These are phyloP conservation scores for Squalus acanthias DNA, from an alignment of 2,797 vertebrate genomes.

Conservation along the genomic window DNA sequence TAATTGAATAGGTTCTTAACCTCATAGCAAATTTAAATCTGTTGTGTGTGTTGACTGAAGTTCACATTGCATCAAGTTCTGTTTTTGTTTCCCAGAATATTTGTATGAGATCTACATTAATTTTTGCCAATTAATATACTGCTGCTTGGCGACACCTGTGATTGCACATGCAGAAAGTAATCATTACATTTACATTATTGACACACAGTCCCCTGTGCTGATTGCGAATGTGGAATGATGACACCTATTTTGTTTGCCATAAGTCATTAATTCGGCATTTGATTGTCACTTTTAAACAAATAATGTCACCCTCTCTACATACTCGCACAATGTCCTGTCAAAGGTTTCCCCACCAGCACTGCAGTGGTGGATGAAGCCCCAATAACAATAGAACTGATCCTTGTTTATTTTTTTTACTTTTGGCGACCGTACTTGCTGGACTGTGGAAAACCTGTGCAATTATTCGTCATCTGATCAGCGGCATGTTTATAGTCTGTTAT, in stretches of 20 bases:
- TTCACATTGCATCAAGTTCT: neutral
- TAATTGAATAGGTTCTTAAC: neutral
- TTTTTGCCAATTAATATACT: neutral
- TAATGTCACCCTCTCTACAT: neutral
- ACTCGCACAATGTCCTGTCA: neutral
- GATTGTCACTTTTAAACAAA: conserved; percentile 12
- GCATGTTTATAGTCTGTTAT: too few species aligned
- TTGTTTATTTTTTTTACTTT: neutral
- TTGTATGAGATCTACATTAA: neutral
- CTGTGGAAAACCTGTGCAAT: neutral
- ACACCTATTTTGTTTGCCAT: neutral
- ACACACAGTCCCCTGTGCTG: neutral
- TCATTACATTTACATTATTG: neutral
- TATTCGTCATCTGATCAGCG: neutral
- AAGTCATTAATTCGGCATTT: neutral
- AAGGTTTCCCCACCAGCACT: neutral
- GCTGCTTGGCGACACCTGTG: neutral
- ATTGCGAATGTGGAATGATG: neutral
- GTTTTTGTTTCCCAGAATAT: neutral
- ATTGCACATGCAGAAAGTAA: neutral
- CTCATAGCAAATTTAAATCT: neutral
- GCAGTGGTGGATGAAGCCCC: neutral
- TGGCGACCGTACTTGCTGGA: neutral
- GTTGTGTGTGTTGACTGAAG: neutral
- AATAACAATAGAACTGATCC: neutral